These are phyloP conservation scores for Circaetus cinerascens DNA, from an alignment of 2,113 vertebrate species.

Conservation along the genomic window DNA sequence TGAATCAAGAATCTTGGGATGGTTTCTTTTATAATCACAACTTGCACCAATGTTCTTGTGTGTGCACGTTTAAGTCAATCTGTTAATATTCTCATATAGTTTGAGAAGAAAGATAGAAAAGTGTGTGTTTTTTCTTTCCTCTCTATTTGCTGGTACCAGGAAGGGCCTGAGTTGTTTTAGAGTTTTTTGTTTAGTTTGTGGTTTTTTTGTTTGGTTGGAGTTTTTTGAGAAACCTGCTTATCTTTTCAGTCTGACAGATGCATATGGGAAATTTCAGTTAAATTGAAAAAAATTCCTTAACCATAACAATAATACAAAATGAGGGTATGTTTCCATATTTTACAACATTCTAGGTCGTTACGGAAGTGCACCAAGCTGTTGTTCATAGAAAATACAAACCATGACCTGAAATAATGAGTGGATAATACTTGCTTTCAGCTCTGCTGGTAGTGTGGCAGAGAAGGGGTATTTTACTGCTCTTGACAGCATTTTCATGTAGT, in stretches of 20 bases:
- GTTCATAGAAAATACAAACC: conserved; percentile 45
- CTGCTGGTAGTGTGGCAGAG: neutral
- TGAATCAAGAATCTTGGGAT: neutral
- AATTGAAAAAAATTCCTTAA: neutral
- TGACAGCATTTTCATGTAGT: conserved; percentile 12
- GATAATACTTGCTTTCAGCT: conserved; percentile 2
- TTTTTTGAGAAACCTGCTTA: neutral
- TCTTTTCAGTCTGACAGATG: neutral
- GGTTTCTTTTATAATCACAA: neutral
- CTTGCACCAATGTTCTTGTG: neutral
- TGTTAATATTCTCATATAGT: neutral
- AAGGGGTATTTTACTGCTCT: neutral
- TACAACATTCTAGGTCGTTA: conserved; percentile 28
- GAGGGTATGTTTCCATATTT: neutral
- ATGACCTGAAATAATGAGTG: conserved; percentile 55
- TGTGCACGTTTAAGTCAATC: neutral
- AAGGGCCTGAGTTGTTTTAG: neutral
- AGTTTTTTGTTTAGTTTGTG: neutral
- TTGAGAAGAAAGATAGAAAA: neutral
- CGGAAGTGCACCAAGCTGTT: conserved; percentile 16
- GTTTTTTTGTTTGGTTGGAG: neutral
- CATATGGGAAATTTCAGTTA: neutral
- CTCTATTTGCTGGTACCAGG: neutral
- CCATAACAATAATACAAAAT: neutral
- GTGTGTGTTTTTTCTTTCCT: neutral